Evolutionary conservation across 2,888 invertebrate species (phyloP), one percentile per base, ranked within the genome.

Genomic region (Dimorphilus gyrociliatus): DNA sequence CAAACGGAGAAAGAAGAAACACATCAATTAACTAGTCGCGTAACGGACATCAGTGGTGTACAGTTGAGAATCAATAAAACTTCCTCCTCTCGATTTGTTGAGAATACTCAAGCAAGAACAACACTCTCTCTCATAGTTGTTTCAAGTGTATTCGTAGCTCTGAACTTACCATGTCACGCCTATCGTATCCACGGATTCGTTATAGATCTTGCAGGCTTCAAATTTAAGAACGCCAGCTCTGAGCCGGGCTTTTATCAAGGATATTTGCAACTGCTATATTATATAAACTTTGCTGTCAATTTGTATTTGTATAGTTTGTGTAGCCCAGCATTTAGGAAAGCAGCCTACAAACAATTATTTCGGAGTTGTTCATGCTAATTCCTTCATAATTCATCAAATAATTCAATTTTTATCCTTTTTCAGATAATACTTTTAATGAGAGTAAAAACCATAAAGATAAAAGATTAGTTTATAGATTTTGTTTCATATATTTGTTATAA

Each of bases 41-140:
- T 25, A 15, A 4, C 25, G 16, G 25, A 15, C 16, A 3, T 25
- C 25, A 10, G 25, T 16, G 16, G 16, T 16, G 16, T 16, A 16
- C 12, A 25, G 16, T 10, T 25, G 16, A 10, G 15, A 16, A 16
- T 10, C 25, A 6, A 15, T 7, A n/a, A 16, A 13, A 6, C 4
- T 14, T 12, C n/a, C 2, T n/a, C 30, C 10, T 26, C 25, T n/a
- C n/a, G n/a, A n/a, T n/a, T n/a, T n/a, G n/a, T n/a, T n/a, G n/a
- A 36, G 14, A 37, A 40, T 19, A 38, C 40, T 13, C 41, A 41
- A 29, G 28, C 36, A 17, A 34, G 38, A 5, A 36, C 40, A 24
- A 41, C 41, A n/a, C 32, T 35, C 7, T 36, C 41, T 2, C 31
- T 41, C 23, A 34, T 41, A n/a, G 17, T 40, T 19, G 40, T 41